Base-by-base conservation (phyloP, 2,113 vertebrate genomes). In the Burhinus bistriatus region DNA sequence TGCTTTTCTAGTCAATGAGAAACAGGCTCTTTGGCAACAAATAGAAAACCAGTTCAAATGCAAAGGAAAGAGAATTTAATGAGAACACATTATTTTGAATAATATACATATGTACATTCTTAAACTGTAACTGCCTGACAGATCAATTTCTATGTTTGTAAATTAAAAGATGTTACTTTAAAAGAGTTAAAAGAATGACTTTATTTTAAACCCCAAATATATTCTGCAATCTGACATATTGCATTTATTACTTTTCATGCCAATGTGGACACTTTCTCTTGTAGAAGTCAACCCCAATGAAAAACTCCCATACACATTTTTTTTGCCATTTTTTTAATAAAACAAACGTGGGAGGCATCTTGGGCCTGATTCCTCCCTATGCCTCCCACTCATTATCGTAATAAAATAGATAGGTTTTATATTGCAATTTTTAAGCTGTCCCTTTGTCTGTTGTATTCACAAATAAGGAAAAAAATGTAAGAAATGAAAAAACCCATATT, bases 21-120 rank as follows among this genome's bases (percentile, higher is more conserved):
- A 95, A 40, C 27, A 89, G 44, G 42, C 11, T 89, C 3, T 84
- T 87, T 8, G 3, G 25, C 71, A 84, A 58, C 78, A 95, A 93
- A 54, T 14, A 91, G 34, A 94, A 90, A 91, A 72, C 20, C 25
- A 83, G 36, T 61, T 66, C 42, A 93, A 83, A 87, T 59, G 49
- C 20, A 95, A 91, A 93, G 25, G 61, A 92, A 95, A 73, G 8
- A 69, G 47, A 92, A 84, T 92, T 89, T 95, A 95, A 93, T 83
- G 40, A 54, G 29, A 91, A 93, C 40, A 71, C 7, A 34, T 71
- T 68, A 52, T 88, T 95, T 77, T 62, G 61, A 89, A 54, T 51
- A 91, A 68, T 68, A 87, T 66, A 89, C 59, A 83, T 89, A 83
- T 64, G 30, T 87, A 84, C 30, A 79, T 79, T 94, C 52, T 80